phyloP scores from a whole-genome alignment of 2,888 invertebrate genomes.

The Synanthedon myopaeformis region DNA sequence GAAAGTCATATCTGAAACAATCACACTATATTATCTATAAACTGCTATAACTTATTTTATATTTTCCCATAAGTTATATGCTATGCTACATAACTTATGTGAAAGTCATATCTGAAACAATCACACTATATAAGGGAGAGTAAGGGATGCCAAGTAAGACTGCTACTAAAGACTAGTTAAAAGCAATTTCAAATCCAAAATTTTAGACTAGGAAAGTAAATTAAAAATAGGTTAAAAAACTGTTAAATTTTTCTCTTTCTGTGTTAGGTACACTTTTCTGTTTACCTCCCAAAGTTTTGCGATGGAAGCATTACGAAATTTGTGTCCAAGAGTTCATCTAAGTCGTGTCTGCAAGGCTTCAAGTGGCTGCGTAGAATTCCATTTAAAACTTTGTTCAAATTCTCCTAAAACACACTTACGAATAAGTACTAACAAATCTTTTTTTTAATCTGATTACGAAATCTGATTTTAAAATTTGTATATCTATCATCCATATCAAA shows the following conservation, averaged over 20 bases:
- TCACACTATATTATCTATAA: too few species aligned
- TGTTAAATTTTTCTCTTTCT: too few species aligned
- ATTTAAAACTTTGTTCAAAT: slow-evolving; percentile 45
- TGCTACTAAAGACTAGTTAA: background rate
- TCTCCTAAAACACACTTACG: slow-evolving; percentile 27
- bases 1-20: slow-evolving; percentile 64
- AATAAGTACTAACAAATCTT: too few species aligned
- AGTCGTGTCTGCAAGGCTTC: slow-evolving; percentile 64
- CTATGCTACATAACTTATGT: slow-evolving; percentile 33
- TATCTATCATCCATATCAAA: too few species aligned
- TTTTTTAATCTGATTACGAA: too few species aligned
- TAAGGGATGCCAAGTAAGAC: too few species aligned
- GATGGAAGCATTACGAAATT: slow-evolving; percentile 45
- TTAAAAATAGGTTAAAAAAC: too few species aligned
- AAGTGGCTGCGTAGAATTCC: slow-evolving; percentile 61
- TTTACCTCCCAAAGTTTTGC: slow-evolving; percentile 54
- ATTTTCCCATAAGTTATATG: too few species aligned
- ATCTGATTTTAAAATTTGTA: too few species aligned
- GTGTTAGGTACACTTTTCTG: background rate
- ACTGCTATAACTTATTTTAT: background rate
- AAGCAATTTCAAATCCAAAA: too few species aligned
- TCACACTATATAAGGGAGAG: too few species aligned
- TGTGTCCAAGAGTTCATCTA: slow-evolving; percentile 49
- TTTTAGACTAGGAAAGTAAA: too few species aligned
- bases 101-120: slow-evolving; percentile 62